Evolutionary conservation across 2,888 invertebrate genomes (phyloP).

Genomic region (Ametastegia equiseti): DNA sequence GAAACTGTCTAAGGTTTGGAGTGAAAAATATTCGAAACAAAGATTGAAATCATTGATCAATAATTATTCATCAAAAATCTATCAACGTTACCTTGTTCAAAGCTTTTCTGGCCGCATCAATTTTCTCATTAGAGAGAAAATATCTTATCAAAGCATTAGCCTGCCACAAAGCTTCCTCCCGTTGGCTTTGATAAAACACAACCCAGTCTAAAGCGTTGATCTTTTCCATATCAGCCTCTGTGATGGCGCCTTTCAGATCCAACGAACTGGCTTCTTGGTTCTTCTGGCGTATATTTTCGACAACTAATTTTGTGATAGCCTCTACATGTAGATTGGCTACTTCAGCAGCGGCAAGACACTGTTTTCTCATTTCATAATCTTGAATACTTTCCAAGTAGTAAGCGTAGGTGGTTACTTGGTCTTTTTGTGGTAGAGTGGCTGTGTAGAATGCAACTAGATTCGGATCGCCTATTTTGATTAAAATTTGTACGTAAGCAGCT

Average conservation of each 20-base stretch:
- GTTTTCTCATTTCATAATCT: slow-evolving; percentile 81
- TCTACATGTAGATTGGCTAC: slow-evolving; percentile 89
- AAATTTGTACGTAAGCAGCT: slow-evolving; percentile 83
- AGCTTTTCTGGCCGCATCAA: slow-evolving; percentile 88
- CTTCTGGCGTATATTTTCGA: slow-evolving; percentile 84
- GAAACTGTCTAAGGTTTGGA: no score
- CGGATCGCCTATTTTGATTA: slow-evolving; percentile 87
- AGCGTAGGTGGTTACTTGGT: slow-evolving; percentile 81
- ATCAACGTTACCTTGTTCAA: slow-evolving; percentile 81
- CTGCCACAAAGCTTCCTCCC: slow-evolving; percentile 89
- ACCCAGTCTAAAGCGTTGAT: slow-evolving; percentile 93
- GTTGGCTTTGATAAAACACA: slow-evolving; percentile 86
- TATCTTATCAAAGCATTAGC: slow-evolving; percentile 93
- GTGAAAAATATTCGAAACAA: no score
- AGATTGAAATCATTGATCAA: no score
- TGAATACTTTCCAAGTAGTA: slow-evolving; percentile 83
- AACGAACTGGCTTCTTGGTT: slow-evolving; percentile 65
- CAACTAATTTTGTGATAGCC: slow-evolving; percentile 89
- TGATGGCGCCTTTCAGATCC: slow-evolving; percentile 79
- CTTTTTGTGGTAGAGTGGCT: slow-evolving; percentile 84
- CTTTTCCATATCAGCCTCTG: slow-evolving; percentile 84
- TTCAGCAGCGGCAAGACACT: slow-evolving; percentile 84
- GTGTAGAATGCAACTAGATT: slow-evolving; percentile 91
- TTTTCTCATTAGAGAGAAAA: slow-evolving; percentile 89
- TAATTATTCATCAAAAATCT: no score